These are phyloP conservation scores for Drosophila paranaensis DNA, from an alignment of 2,888 invertebrate species.

Conservation along the genomic window DNA sequence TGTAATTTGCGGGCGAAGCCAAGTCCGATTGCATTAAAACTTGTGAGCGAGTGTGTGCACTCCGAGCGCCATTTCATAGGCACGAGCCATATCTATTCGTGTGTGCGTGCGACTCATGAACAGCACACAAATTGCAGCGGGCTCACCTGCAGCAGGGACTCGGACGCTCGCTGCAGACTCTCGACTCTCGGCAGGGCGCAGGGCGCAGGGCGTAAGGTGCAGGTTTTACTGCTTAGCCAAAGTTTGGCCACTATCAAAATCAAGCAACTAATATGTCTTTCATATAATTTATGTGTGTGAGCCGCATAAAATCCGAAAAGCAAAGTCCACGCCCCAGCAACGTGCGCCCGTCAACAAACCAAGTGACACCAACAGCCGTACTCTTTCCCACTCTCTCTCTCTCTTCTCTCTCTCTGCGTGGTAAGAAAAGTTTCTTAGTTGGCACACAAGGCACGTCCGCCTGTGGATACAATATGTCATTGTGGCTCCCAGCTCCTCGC, in stretches of 20 bases:
- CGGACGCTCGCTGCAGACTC: background rate
- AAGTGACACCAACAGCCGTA: slow-evolving; percentile 41
- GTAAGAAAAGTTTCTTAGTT: slow-evolving; percentile 63
- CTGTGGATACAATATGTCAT: slow-evolving; percentile 79
- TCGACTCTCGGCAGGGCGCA: background rate
- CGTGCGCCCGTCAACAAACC: slow-evolving; percentile 57
- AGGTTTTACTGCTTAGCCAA: slow-evolving; percentile 50
- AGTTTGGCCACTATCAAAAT: slow-evolving; percentile 62
- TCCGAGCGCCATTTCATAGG: background rate
- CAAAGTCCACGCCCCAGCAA: slow-evolving; percentile 42
- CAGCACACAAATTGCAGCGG: slow-evolving; percentile 20
- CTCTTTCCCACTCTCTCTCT: background rate
- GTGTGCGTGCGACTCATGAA: background rate
- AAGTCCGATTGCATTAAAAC: slow-evolving; percentile 27
- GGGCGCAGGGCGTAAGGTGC: slow-evolving; percentile 3
- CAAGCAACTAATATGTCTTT: slow-evolving; percentile 67
- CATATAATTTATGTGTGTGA: slow-evolving; percentile 66
- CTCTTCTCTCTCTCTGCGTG: background rate
- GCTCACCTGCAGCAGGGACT: slow-evolving; percentile 17
- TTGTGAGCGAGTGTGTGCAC: slow-evolving; percentile 9
- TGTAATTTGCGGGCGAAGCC: slow-evolving; percentile 39
- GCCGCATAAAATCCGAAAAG: slow-evolving; percentile 54
- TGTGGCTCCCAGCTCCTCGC: slow-evolving; percentile 48
- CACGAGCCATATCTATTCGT: background rate
- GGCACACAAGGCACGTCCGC: slow-evolving; percentile 66